Evolutionary conservation across 2,888 invertebrate genomes (phyloP).

Genomic region (Lissocephala sabroskyi): DNA sequence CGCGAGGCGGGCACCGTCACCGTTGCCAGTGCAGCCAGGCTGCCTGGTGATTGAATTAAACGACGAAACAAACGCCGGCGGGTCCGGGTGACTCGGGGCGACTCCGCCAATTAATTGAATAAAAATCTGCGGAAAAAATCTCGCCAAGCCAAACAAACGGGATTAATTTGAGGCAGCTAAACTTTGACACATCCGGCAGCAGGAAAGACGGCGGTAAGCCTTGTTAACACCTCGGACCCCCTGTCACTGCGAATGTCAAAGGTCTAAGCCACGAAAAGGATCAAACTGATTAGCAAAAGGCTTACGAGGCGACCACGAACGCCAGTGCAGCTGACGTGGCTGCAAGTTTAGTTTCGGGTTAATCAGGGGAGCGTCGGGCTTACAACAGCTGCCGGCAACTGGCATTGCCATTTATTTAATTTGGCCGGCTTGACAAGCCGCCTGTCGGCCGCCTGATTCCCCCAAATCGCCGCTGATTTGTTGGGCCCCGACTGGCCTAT

Average conservation of each 20-base stretch:
- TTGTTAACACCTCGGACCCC: too few relatives aligned
- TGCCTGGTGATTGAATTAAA: conserved; percentile 55
- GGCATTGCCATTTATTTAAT: conserved; percentile 13
- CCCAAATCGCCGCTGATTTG: not conserved
- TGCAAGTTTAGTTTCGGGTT: too few relatives aligned
- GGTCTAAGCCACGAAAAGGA: conserved; percentile 65
- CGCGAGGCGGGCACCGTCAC: not conserved
- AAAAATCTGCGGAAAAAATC: conserved; percentile 34
- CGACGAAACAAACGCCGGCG: conserved; percentile 5
- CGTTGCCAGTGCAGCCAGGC: not conserved
- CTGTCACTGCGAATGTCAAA: conserved; percentile 57
- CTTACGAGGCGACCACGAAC: conserved; percentile 28
- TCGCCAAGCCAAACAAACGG: conserved; percentile 45
- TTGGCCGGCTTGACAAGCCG: too few relatives aligned
- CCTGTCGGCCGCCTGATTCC: too few relatives aligned
- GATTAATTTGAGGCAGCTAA: conserved; percentile 44
- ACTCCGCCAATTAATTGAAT: conserved; percentile 52
- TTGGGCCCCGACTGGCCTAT: conserved; percentile 24
- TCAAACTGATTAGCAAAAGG: conserved; percentile 64
- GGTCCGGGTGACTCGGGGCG: too few relatives aligned
- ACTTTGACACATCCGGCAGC: conserved; percentile 34
- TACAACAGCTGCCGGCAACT: too few relatives aligned
- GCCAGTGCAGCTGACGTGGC: conserved; percentile 19
- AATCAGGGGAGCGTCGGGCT: too few relatives aligned
- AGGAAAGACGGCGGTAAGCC: conserved; percentile 7